These are phyloP conservation scores for Pyrocephalus nanus DNA, from an alignment of 2,797 vertebrate genomes.

Conservation along the genomic window DNA sequence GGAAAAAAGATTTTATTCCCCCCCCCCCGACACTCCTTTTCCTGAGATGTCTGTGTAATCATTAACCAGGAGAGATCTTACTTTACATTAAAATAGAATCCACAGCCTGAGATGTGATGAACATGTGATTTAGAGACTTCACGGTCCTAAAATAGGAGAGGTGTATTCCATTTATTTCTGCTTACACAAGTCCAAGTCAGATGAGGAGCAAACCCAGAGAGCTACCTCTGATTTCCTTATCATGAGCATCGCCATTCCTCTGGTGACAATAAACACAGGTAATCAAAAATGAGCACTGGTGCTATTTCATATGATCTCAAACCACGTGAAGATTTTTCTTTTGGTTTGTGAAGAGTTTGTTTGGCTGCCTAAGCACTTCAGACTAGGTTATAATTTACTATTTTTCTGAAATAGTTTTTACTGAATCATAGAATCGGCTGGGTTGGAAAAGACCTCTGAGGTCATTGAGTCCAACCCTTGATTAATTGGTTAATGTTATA, in stretches of 20 bases:
- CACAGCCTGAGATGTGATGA: not conserved
- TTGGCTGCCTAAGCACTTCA: not conserved
- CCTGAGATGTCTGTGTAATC: not conserved
- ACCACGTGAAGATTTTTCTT: not conserved
- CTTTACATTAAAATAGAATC: not conserved
- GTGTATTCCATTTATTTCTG: not conserved
- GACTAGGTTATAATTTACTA: not conserved
- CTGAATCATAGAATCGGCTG: no score
- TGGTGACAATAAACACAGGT: not conserved
- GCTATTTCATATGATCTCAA: not conserved
- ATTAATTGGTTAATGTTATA: not conserved
- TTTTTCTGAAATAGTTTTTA: not conserved
- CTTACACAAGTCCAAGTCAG: not conserved
- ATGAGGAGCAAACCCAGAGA: not conserved
- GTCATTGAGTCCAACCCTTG: no score
- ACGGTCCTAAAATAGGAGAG: not conserved
- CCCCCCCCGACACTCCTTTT: not conserved
- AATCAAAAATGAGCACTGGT: not conserved
- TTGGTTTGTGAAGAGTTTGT: not conserved
- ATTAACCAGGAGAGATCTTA: not conserved
- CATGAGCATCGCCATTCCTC: not conserved
- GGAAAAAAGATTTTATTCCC: fast-evolving
- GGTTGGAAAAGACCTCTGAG: no score
- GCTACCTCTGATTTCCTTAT: not conserved
- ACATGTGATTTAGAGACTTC: not conserved